These are phyloP conservation scores for Perca fluviatilis DNA, from an alignment of 2,113 vertebrate genomes.

Conservation along the genomic window DNA sequence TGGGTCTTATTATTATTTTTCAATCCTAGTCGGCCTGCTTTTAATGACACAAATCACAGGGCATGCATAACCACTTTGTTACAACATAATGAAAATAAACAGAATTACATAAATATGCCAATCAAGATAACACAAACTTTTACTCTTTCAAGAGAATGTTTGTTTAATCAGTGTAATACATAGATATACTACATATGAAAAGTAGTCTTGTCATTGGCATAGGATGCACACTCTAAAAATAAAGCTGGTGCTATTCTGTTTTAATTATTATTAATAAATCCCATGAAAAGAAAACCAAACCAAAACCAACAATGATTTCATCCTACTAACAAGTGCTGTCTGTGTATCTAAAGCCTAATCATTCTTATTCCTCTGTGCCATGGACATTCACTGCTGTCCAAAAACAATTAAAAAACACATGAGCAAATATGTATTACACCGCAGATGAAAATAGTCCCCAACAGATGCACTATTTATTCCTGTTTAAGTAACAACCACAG, in stretches of 20 bases:
- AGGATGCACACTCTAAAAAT: not conserved
- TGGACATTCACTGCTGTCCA: not conserved
- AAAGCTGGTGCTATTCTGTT: not conserved
- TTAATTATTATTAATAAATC: not conserved
- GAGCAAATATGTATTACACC: not conserved
- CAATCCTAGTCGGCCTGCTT: not conserved
- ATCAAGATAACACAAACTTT: not conserved
- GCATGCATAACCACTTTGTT: not conserved
- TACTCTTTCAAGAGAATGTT: not conserved
- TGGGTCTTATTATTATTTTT: not conserved
- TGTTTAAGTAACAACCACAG: not conserved
- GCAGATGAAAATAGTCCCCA: slow-evolving; percentile 4
- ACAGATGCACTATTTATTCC: not conserved
- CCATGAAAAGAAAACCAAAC: not conserved
- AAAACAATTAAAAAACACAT: too few species aligned
- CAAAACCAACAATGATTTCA: not conserved
- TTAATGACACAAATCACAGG: not conserved
- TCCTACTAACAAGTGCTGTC: not conserved
- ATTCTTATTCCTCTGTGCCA: not conserved
- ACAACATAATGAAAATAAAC: not conserved
- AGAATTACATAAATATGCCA: not conserved
- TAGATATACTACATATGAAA: too few species aligned
- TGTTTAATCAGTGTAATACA: not conserved
- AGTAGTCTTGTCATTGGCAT: not conserved
- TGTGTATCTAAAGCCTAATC: not conserved